Conservation (phyloP, 2,888 invertebrate species). For the Allophyes oxyacanthae region DNA sequence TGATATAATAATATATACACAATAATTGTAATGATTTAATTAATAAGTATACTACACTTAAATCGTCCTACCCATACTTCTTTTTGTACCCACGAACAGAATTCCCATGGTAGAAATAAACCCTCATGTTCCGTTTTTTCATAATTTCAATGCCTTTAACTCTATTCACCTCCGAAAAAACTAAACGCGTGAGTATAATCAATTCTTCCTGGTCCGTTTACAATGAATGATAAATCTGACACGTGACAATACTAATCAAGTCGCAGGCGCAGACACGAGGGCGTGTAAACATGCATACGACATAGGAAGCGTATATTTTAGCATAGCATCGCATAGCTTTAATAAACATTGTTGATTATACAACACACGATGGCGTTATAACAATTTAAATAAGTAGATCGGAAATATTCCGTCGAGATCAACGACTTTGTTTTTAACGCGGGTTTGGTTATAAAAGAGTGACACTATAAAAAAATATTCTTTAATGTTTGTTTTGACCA, state of each 20-base stretch:
- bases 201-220: slow-evolving; percentile 36
- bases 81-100: background rate
- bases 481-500: no score
- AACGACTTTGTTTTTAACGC: slow-evolving; percentile 6
- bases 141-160: background rate
- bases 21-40: slow-evolving; percentile 8
- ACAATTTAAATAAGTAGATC: slow-evolving; percentile 78
- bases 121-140: no score
- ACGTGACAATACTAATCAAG: slow-evolving; percentile 46
- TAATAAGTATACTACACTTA: background rate
- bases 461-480: no score
- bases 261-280: slow-evolving; percentile 45
- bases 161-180: slow-evolving; percentile 8
- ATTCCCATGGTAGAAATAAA: no score
- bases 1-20: background rate
- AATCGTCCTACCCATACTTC: no score
- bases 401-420: slow-evolving; percentile 61
- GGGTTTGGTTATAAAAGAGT: slow-evolving; percentile 7
- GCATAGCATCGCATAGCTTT: slow-evolving; percentile 57
- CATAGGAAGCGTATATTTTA: slow-evolving; percentile 55
- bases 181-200: slow-evolving; percentile 11
- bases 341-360: slow-evolving; percentile 55
- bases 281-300: slow-evolving; percentile 51
- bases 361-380: slow-evolving; percentile 36
- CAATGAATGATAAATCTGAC: slow-evolving; percentile 40